Conservation (phyloP, 64 coral and sea anemone genomes). For the Montipora sp. region DNA sequence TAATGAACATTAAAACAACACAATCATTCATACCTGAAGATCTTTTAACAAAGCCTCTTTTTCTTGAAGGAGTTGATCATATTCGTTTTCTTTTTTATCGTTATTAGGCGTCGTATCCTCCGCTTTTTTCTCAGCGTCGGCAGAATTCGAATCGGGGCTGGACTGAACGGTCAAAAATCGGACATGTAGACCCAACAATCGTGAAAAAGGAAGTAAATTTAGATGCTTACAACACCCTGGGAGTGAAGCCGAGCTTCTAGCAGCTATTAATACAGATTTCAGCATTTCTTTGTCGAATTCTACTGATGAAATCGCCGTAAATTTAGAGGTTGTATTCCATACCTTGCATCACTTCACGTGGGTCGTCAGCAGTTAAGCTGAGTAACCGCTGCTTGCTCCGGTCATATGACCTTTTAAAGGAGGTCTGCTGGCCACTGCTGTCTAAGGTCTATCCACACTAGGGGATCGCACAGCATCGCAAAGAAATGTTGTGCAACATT, state of each 20-base stretch:
- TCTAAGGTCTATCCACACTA: too few species aligned
- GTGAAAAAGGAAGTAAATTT: slow-evolving; percentile 15
- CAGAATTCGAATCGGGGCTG: slow-evolving; percentile 11
- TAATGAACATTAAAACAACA: too few species aligned
- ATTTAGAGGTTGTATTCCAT: not conserved
- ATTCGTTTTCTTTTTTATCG: slow-evolving; percentile 56
- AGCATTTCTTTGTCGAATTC: slow-evolving; percentile 45
- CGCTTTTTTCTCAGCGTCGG: slow-evolving; percentile 34
- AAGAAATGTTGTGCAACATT: too few species aligned
- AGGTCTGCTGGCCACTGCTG: too few species aligned
- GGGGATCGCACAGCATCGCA: too few species aligned
- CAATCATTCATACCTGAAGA: slow-evolving; percentile 66
- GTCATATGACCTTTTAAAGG: too few species aligned
- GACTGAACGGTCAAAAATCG: slow-evolving; percentile 24
- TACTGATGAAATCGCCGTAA: not conserved
- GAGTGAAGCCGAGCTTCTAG: slow-evolving; percentile 32
- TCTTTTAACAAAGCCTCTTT: slow-evolving; percentile 81
- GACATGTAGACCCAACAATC: slow-evolving; percentile 31
- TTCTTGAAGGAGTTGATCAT: slow-evolving; percentile 62
- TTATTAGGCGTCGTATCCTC: slow-evolving; percentile 12
- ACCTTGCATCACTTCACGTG: slow-evolving; percentile 45
- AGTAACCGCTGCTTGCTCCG: slow-evolving; percentile 8
- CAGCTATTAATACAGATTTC: slow-evolving; percentile 24
- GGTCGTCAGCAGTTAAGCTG: not conserved
- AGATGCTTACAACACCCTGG: slow-evolving; percentile 34